These are phyloP conservation scores for Elymnias hypermnestra DNA, from an alignment of 1,140 invertebrate genomes.

Conservation along the genomic window DNA sequence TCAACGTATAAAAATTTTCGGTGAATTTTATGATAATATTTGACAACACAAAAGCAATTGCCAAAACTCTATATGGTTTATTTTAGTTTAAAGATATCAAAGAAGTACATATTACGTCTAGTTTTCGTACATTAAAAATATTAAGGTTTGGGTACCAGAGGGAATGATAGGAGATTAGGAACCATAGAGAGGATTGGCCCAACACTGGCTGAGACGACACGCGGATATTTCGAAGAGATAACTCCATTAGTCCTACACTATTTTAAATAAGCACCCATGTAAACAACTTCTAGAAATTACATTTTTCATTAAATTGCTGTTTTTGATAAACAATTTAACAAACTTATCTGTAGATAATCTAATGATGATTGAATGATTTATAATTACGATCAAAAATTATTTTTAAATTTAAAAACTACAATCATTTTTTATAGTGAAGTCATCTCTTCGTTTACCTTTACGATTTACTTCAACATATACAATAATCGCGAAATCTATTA, in stretches of 20 bases:
- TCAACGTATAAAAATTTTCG: not conserved
- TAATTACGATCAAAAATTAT: too few species aligned
- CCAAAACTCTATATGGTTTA: conserved; percentile 67
- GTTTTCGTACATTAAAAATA: conserved; percentile 3
- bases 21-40: not conserved
- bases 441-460: conserved; percentile 2
- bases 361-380: not conserved
- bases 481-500: conserved; percentile 8
- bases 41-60: conserved; percentile 50
- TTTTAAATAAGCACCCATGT: too few species aligned
- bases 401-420: too few species aligned
- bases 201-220: conserved; percentile 47
- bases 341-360: not conserved
- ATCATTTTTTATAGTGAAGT: too few species aligned
- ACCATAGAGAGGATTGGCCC: conserved; percentile 70
- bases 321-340: not conserved
- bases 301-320: not conserved
- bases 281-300: not conserved
- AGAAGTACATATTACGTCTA: conserved; percentile 3
- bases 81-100: conserved; percentile 3
- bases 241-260: conserved; percentile 31
- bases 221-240: conserved; percentile 39
- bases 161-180: conserved; percentile 25
- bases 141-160: conserved; percentile 9
- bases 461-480: not conserved